A percentile compares a stretch with the other conserved stretches of the same genome.
These are phyloP conservation scores for Pachyrhynchus sulphureomaculatus DNA, from an alignment of 1,140 invertebrate genomes.

Conservation along the genomic window DNA sequence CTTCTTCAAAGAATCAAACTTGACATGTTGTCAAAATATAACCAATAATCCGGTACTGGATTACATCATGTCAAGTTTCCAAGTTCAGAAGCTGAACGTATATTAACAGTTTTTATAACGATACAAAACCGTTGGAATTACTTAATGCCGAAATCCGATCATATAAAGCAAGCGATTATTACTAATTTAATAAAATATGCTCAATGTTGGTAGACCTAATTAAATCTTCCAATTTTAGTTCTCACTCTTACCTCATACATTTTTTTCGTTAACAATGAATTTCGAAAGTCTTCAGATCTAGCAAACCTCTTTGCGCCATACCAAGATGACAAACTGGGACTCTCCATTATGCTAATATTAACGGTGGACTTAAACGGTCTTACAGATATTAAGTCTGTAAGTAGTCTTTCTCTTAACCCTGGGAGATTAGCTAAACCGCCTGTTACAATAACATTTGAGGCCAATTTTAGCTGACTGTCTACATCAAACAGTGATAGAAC, in stretches of 20 bases:
- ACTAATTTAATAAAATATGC: too few relatives aligned
- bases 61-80: too few relatives aligned
- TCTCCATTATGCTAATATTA: slow-evolving; percentile 67
- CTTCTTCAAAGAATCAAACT: too few relatives aligned
- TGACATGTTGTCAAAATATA: too few relatives aligned
- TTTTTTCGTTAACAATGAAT: slow-evolving; percentile 64
- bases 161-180: too few relatives aligned
- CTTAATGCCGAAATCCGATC: too few relatives aligned
- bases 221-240: too few relatives aligned
- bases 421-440: slow-evolving; percentile 75
- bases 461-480: slow-evolving; percentile 69
- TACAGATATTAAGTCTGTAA: slow-evolving; percentile 78
- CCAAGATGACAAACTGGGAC: slow-evolving; percentile 79
- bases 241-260: slow-evolving; percentile 71
- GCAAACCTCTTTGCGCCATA: slow-evolving; percentile 77
- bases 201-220: too few relatives aligned
- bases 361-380: slow-evolving; percentile 84
- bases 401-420: slow-evolving; percentile 73
- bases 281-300: slow-evolving; percentile 59
- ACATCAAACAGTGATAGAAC: slow-evolving; percentile 76
- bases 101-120: too few relatives aligned
- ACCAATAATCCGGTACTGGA: too few relatives aligned
- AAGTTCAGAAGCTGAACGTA: too few relatives aligned
- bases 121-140: too few relatives aligned
- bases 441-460: slow-evolving; percentile 76